Evolutionary conservation across 2,113 vertebrate genomes (phyloP), one percentile per base, ranked within the genome.

Genomic region (Silurus glanis): DNA sequence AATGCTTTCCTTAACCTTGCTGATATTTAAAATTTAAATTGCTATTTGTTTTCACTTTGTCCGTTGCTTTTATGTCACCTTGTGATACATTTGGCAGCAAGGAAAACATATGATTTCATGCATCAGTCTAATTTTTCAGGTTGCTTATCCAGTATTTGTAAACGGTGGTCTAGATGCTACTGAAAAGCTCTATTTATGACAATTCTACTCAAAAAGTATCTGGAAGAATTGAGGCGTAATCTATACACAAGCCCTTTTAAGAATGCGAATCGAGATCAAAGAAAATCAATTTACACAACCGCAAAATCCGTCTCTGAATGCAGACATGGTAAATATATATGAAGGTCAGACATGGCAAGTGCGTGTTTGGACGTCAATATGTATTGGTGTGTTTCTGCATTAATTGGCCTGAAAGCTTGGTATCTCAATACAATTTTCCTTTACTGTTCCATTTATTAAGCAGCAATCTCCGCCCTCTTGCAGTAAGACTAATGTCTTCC

Each of bases 351-450:
- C 47, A 51, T 23, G 45, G 71, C 19, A 51, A 49, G 21, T 53
- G 72, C 14, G 9, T 75, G 69, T 72, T 71, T 51, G 47, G 9
- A 51, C 47, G 51, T 75, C 21, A 51, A 13, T 75, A 51, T n/a
- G 72, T 51, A 9, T 51, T 23, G 47, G 47, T 75, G 10, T 51
- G 21, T 13, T 75, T 75, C 21, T 75, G 72, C 23, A 75, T 53
- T 75, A 75, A 75, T 75, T 75, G 9, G 49, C 37, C 69, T 72
- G 10, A 51, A 75, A 75, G 21, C 72, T n/a, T 53, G 72, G 47
- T 13, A 37, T 53, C 72, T n/a, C 21, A 75, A 23, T 51, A n/a
- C 72, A 75, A 75, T 75, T 75, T 23, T 72, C 8, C 16, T 75
- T 53, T 75, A 74, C 72, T n/a, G 47, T n/a, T 75, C 10, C 21